Base-by-base conservation (phyloP, 2,888 invertebrate species). In the Drosophila mercatorum region DNA sequence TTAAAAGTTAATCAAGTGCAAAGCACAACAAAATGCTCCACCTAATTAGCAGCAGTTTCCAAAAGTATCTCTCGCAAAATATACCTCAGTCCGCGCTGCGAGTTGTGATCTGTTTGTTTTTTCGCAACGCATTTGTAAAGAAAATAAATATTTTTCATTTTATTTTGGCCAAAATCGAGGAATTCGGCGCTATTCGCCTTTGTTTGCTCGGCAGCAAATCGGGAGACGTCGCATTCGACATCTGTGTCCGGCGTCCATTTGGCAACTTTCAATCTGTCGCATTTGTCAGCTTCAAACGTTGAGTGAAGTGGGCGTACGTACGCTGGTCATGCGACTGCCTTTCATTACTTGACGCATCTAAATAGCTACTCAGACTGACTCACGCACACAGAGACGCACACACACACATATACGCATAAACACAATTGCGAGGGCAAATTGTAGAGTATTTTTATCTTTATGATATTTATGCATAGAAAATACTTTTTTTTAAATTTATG, bases 211-310 rank as follows among this genome's bases (percentile, higher is more conserved):
- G 57, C 62, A 65, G 65, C 53, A 52, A 51, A 68, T 67, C 56
- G 75, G 22, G 31, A 61, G 75, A 75, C 60, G 68, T 72, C 76
- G 72, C 40, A 55, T 53, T 71, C 80, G 68, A 77, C 86, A 74
- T 70, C 63, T 69, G 59, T 64, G 82, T 79, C 63, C 52, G 65
- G 11, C 60, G 62, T 74, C 74, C 81, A 79, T 76, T 81, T 81
- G 75, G 72, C 76, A 87, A 87, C 76, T 84, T 89, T 84, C 89
- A 87, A 84, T 87, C 89, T 87, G 81, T 81, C 80, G 72, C 88
- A 84, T 85, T 85, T 85, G 84, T 81, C 84, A 89, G 78, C 68
- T 88, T 84, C 83, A 83, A 84, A 70, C 73, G 63, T 56, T 64
- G 74, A 81, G 63, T 71, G 73, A 73, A 79, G 88, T 81, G 85